These are phyloP conservation scores for Apamea epomidion DNA, from an alignment of 2,888 invertebrate genomes.

Conservation along the genomic window DNA sequence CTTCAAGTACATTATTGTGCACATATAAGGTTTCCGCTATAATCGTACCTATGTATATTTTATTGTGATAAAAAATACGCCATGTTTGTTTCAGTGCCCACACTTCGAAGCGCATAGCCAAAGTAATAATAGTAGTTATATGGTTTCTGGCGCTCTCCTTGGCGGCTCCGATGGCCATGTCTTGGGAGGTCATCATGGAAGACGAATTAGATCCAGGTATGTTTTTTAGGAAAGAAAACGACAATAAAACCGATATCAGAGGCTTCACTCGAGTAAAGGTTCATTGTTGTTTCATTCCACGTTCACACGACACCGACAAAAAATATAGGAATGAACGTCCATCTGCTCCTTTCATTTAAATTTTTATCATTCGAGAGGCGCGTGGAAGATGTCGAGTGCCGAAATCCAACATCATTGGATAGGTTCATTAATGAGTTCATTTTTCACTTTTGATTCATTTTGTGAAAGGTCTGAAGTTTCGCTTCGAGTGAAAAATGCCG, in stretches of 20 bases:
- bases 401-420: background rate
- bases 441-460: background rate
- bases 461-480: background rate
- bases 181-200: conserved; percentile 90
- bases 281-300: background rate
- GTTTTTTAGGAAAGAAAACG: background rate
- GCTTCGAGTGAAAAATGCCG: background rate
- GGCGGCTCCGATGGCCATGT: conserved; percentile 93
- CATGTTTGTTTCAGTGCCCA: conserved; percentile 91
- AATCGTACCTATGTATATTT: background rate
- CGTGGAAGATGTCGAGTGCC: background rate
- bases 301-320: background rate
- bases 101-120: conserved; percentile 93
- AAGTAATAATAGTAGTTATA: conserved; percentile 93
- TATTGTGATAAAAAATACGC: conserved; percentile 1
- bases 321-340: background rate
- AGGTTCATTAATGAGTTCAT: background rate
- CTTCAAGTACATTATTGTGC: background rate
- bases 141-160: conserved; percentile 93
- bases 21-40: background rate
- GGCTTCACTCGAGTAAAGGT: background rate
- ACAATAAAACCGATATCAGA: background rate
- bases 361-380: background rate
- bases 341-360: background rate
- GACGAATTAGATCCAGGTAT: conserved; percentile 86